Conservation (phyloP, 2,888 invertebrate genomes). For the Trichopoda pennipes region DNA sequence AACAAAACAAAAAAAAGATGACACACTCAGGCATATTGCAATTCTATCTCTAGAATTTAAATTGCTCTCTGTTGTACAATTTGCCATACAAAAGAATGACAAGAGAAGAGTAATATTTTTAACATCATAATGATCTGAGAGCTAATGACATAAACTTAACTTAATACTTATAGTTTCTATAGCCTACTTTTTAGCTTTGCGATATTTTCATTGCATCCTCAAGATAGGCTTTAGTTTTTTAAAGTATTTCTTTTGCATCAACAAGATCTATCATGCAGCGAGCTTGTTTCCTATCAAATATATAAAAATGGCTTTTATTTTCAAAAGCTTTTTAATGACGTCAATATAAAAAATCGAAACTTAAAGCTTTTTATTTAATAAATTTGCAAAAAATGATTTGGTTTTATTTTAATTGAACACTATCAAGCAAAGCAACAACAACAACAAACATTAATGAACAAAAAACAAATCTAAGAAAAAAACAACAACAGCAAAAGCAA, state of each 20-base stretch:
- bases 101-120: not conserved
- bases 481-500: constrained; percentile 49
- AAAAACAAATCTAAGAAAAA: constrained; percentile 37
- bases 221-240: constrained; percentile 41
- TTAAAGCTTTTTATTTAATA: constrained; percentile 45
- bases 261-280: not conserved
- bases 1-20: not conserved
- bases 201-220: constrained; percentile 13
- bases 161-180: constrained; percentile 32
- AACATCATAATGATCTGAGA: constrained; percentile 22
- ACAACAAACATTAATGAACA: constrained; percentile 22
- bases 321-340: constrained; percentile 49
- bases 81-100: too few relatives aligned
- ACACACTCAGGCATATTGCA: constrained; percentile 4
- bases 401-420: constrained; percentile 61
- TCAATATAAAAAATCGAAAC: constrained; percentile 31
- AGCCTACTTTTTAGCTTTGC: constrained; percentile 59
- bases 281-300: not conserved
- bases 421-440: constrained; percentile 40
- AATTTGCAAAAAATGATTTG: constrained; percentile 24
- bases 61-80: too few relatives aligned
- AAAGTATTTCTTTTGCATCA: not conserved
- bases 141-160: constrained; percentile 10
- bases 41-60: not conserved
- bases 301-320: not conserved